These are phyloP conservation scores for Caenorhabditis wallacei DNA, from an alignment of 2,888 invertebrate genomes.

Conservation along the genomic window DNA sequence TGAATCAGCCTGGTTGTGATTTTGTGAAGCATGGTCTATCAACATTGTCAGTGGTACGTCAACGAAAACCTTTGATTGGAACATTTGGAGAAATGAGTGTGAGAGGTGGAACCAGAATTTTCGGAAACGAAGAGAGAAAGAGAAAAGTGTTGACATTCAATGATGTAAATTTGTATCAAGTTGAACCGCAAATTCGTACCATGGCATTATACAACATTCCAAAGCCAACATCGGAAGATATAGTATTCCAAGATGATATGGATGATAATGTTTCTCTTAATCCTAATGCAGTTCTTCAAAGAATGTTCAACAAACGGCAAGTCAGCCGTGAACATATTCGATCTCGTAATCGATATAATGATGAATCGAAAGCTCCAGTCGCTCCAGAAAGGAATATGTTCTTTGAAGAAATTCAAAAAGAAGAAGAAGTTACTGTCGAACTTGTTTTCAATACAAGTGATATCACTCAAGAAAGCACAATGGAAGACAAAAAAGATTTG, in stretches of 20 bases:
- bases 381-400: conserved; percentile 69
- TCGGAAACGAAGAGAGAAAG: conserved; percentile 28
- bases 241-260: conserved; percentile 36
- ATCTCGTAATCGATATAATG: conserved; percentile 23
- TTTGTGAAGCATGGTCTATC: conserved; percentile 67
- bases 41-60: conserved; percentile 61
- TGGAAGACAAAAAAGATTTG: conserved; percentile 54
- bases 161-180: conserved; percentile 44
- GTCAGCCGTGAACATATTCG: conserved; percentile 42
- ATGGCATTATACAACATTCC: conserved; percentile 32
- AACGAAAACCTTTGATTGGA: conserved; percentile 62
- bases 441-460: conserved; percentile 51
- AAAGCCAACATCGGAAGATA: conserved; percentile 1
- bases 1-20: conserved; percentile 58
- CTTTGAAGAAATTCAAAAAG: conserved; percentile 53
- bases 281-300: conserved; percentile 18
- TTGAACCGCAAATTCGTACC: conserved; percentile 36
- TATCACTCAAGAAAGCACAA: conserved; percentile 14
- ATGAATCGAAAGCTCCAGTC: conserved; percentile 58
- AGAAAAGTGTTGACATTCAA: conserved; percentile 5
- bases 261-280: conserved; percentile 9
- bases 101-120: conserved; percentile 23
- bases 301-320: conserved; percentile 28
- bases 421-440: conserved; percentile 68
- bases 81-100: conserved; percentile 71